These are phyloP conservation scores for Ginglymostoma cirratum DNA, from an alignment of 2,113 vertebrate genomes.

Conservation along the genomic window DNA sequence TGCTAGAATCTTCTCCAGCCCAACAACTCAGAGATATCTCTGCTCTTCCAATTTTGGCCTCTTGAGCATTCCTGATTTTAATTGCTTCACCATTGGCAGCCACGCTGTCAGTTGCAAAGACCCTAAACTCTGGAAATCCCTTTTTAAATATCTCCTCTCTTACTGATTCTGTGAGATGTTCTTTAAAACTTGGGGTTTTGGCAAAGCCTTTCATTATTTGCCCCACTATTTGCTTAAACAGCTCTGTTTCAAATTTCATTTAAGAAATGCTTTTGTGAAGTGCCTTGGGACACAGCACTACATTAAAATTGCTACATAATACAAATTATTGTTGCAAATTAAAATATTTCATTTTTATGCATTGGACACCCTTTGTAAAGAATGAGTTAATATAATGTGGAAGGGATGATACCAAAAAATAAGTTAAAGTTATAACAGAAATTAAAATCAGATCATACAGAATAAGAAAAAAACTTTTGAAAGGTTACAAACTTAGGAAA, in stretches of 20 bases:
- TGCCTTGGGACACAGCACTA: neutral
- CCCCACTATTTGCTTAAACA: neutral
- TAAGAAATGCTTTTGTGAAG: neutral
- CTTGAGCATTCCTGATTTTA: neutral
- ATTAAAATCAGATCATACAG: neutral
- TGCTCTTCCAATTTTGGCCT: neutral
- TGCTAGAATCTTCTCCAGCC: neutral
- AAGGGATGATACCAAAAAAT: neutral
- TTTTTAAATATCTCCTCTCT: neutral
- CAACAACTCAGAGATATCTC: neutral
- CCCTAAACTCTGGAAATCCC: neutral
- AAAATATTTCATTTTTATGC: neutral
- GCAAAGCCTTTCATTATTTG: neutral
- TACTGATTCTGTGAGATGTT: neutral
- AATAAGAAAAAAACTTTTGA: neutral
- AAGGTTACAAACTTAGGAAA: neutral
- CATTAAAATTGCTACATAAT: neutral
- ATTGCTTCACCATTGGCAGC: neutral
- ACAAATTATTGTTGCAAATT: neutral
- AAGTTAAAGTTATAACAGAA: neutral
- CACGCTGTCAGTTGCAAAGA: neutral
- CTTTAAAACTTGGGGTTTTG: neutral
- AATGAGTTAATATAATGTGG: neutral
- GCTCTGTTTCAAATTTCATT: neutral
- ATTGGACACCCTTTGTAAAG: neutral